Conservation (phyloP, 2,113 vertebrate species). For the Zootoca vivipara region DNA sequence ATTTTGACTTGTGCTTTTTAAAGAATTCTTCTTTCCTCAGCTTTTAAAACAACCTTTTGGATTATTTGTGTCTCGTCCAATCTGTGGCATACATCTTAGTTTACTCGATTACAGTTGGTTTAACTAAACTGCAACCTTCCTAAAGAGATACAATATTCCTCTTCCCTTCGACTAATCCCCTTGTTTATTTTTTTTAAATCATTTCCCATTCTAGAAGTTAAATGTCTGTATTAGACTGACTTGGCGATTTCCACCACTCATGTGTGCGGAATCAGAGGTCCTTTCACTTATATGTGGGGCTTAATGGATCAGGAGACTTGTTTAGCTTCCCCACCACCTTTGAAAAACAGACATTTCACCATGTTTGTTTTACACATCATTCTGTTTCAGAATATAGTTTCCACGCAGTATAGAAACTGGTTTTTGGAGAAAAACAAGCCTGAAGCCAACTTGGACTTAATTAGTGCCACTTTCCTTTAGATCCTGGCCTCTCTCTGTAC, state of each 20-base stretch:
- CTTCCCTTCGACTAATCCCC: not conserved
- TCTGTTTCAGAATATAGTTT: not conserved
- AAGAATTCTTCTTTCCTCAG: not conserved
- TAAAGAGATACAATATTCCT: not conserved
- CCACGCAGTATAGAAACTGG: not conserved
- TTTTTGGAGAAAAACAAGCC: not conserved
- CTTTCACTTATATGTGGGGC: not conserved
- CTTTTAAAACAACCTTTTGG: not conserved
- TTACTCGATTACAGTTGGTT: not conserved
- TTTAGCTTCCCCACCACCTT: not conserved
- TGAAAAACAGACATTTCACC: not conserved
- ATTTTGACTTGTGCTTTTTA: not conserved
- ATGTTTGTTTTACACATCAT: not conserved
- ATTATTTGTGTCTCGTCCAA: not conserved
- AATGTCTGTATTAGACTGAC: not conserved
- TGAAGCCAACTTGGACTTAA: not conserved
- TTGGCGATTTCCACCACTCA: not conserved
- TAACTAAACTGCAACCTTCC: not conserved
- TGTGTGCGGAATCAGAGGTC: not conserved
- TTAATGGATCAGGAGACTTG: not conserved
- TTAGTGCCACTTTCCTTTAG: not conserved
- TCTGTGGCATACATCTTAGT: not conserved
- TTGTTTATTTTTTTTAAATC: not conserved
- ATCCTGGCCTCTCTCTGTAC: not conserved
- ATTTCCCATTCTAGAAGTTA: not conserved